Conservation (phyloP, 2,888 invertebrate genomes). For the Melanargia galathea region DNA sequence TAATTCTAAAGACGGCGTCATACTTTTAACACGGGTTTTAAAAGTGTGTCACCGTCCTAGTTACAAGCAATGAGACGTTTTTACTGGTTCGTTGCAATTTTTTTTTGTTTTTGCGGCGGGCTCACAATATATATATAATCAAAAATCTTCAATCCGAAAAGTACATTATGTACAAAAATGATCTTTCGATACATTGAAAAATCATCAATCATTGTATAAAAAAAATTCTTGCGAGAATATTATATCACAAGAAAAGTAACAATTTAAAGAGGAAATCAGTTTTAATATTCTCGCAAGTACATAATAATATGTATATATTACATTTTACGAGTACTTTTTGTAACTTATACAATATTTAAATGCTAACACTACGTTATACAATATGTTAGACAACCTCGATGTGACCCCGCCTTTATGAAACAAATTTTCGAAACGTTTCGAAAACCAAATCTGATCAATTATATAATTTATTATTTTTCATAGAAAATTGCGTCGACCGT, state of each 20-base stretch:
- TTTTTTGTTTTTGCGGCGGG: constrained; percentile 16
- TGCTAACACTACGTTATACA: constrained; percentile 8
- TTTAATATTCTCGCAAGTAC: constrained; percentile 8
- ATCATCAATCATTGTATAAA: constrained; percentile 14
- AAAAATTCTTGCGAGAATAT: constrained; percentile 13
- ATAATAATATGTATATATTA: too few species aligned
- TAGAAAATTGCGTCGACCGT: constrained; percentile 33
- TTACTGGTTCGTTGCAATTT: constrained; percentile 7
- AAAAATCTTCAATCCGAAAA: constrained; percentile 11
- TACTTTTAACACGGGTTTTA: neutral
- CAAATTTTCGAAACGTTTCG: neutral
- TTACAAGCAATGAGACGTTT: constrained; percentile 1
- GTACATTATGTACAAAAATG: constrained; percentile 11
- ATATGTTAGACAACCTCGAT: constrained; percentile 16
- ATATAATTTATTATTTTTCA: constrained; percentile 13
- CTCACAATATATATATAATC: constrained; percentile 12
- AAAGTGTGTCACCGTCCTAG: neutral
- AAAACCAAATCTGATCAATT: constrained; percentile 6
- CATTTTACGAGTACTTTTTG: neutral
- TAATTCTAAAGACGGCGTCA: neutral
- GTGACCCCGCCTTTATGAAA: constrained; percentile 32
- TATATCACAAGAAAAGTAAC: constrained; percentile 14
- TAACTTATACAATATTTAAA: constrained; percentile 9
- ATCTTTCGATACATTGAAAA: constrained; percentile 13
- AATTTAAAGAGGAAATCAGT: constrained; percentile 13